phyloP scores from a whole-genome alignment of 2,113 vertebrate genomes.

The Platichthys stellatus region DNA sequence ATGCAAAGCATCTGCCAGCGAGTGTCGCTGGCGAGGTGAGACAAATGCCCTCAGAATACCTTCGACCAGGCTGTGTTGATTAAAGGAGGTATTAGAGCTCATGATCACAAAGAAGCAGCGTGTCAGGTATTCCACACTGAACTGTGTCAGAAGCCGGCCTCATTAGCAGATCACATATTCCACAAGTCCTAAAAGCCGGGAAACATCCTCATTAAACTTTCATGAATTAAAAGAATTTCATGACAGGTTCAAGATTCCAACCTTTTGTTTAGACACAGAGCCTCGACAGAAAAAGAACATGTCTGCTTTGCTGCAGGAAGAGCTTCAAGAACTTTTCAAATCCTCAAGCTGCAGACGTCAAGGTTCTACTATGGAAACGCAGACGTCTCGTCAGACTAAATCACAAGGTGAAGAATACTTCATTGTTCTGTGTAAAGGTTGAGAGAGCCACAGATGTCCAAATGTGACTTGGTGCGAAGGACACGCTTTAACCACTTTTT shows the following conservation, averaged over 20 bases:
- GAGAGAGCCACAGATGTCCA: too few species aligned
- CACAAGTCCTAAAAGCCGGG: slow-evolving; percentile 25
- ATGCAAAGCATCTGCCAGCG: slow-evolving; percentile 88
- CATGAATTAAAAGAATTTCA: slow-evolving; percentile 34
- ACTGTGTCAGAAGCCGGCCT: slow-evolving; percentile 48
- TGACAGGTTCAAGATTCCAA: not conserved
- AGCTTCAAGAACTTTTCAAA: not conserved
- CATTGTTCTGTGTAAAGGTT: not conserved
- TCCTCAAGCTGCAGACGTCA: not conserved
- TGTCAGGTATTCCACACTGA: slow-evolving; percentile 58
- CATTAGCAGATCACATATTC: slow-evolving; percentile 60
- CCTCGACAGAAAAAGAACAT: not conserved
- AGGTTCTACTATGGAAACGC: not conserved
- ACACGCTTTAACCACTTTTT: not conserved
- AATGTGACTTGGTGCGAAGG: not conserved
- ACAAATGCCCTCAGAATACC: slow-evolving; percentile 82
- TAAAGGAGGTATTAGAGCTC: slow-evolving; percentile 73
- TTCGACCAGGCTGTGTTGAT: slow-evolving; percentile 76
- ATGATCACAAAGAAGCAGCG: slow-evolving; percentile 61
- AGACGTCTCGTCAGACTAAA: not conserved
- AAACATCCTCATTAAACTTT: slow-evolving; percentile 34
- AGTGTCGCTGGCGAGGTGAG: slow-evolving; percentile 78
- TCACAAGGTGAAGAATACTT: not conserved
- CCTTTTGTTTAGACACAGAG: slow-evolving; percentile 7
- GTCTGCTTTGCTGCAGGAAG: not conserved